These are phyloP conservation scores for Strix aluco DNA, from an alignment of 2,113 vertebrate species.

Conservation along the genomic window DNA sequence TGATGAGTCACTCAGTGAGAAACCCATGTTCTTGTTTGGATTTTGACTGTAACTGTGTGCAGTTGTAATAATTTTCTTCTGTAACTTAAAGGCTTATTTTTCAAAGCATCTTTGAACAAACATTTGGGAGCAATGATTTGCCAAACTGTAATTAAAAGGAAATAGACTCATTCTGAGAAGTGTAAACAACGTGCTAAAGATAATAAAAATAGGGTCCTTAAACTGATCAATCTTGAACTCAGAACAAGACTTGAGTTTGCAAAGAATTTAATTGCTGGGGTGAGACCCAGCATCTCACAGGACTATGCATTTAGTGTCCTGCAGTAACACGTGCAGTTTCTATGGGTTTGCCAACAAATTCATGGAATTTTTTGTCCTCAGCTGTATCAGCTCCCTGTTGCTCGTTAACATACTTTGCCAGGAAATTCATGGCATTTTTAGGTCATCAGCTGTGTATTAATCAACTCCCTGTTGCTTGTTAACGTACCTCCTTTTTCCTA, in stretches of 20 bases:
- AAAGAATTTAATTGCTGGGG: neutral
- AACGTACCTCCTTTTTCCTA: constrained; percentile 21
- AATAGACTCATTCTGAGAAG: constrained; percentile 32
- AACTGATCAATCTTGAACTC: neutral
- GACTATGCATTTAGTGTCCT: neutral
- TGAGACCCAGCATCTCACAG: constrained; percentile 2
- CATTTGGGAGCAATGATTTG: constrained; percentile 53
- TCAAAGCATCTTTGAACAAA: constrained; percentile 27
- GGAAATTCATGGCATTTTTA: constrained; percentile 55
- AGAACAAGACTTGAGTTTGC: neutral
- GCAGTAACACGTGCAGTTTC: neutral
- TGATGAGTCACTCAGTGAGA: neutral
- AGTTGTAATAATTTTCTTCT: constrained; percentile 4
- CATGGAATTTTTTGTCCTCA: constrained; percentile 44
- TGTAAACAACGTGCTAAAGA: constrained; percentile 38
- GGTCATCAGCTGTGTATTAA: constrained; percentile 61
- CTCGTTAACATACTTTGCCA: constrained; percentile 46
- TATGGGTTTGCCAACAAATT: constrained; percentile 29
- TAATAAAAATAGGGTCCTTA: constrained; percentile 42
- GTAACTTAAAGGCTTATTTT: constrained; percentile 39
- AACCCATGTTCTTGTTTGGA: neutral
- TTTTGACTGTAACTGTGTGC: neutral
- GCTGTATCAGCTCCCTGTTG: constrained; percentile 54
- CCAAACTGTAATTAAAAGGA: constrained; percentile 64
- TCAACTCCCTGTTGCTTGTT: constrained; percentile 60